Evolutionary conservation across 2,888 invertebrate species (phyloP).

Genomic region (Dusona sp.): DNA sequence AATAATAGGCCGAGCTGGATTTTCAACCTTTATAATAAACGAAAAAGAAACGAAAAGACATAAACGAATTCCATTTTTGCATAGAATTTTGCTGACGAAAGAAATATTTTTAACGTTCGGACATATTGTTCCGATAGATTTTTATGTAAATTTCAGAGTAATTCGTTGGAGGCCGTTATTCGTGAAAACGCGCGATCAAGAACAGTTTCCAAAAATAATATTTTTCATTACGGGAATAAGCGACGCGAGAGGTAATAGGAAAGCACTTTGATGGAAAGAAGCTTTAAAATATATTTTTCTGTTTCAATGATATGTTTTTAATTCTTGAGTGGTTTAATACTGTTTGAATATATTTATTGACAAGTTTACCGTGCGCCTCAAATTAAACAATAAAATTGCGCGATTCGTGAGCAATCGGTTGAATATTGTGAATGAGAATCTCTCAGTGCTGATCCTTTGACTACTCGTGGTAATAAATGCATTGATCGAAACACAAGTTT

Average conservation of each 20-base stretch:
- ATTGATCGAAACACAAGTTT: slow-evolving; percentile 20
- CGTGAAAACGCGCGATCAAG: slow-evolving; percentile 20
- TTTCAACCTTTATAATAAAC: slow-evolving; percentile 51
- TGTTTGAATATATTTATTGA: slow-evolving; percentile 6
- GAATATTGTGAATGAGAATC: slow-evolving; percentile 35
- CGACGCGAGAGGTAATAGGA: no score
- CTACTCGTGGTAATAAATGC: slow-evolving; percentile 46
- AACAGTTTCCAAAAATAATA: slow-evolving; percentile 11
- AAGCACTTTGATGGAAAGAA: not conserved
- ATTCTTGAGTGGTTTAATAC: slow-evolving; percentile 1
- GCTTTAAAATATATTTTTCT: slow-evolving; percentile 4
- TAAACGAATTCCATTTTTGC: slow-evolving; percentile 16
- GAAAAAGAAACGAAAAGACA: not conserved
- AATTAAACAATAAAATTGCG: not conserved
- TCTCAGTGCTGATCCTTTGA: slow-evolving; percentile 37
- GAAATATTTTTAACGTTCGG: not conserved
- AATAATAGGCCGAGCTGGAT: slow-evolving; percentile 36
- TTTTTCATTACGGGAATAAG: slow-evolving; percentile 25
- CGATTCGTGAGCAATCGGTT: slow-evolving; percentile 6
- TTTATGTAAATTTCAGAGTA: slow-evolving; percentile 16
- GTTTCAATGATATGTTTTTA: slow-evolving; percentile 26
- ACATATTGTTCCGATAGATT: not conserved
- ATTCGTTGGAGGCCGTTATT: not conserved
- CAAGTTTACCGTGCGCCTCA: not conserved
- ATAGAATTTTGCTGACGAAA: not conserved